These are phyloP conservation scores for Gracilinanus agilis DNA, from an alignment of 2,113 vertebrate species.

Conservation along the genomic window DNA sequence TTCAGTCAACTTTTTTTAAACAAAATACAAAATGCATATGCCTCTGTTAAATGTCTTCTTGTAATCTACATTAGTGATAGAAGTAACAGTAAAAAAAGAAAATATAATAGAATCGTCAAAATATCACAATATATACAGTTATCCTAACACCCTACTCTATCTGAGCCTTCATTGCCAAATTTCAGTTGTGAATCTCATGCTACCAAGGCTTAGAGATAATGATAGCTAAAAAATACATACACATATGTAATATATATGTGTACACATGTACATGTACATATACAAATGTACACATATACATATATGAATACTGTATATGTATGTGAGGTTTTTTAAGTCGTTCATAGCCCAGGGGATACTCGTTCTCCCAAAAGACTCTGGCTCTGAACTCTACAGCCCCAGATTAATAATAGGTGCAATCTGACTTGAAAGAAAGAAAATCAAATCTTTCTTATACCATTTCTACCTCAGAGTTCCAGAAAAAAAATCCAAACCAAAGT, in stretches of 20 bases:
- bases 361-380: neutral
- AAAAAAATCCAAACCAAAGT: neutral
- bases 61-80: neutral
- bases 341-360: neutral
- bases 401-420: neutral
- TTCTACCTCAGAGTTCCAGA: neutral
- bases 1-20: neutral
- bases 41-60: neutral
- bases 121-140: neutral
- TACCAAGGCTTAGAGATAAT: neutral
- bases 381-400: neutral
- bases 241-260: too few species aligned
- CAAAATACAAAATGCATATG: constrained; percentile 1
- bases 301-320: too few species aligned
- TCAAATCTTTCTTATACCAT: neutral
- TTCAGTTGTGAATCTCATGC: neutral
- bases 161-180: neutral
- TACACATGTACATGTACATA: too few species aligned
- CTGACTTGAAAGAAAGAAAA: neutral
- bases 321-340: too few species aligned
- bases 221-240: neutral
- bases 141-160: neutral
- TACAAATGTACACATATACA: too few species aligned
- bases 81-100: neutral
- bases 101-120: neutral